Conservation (phyloP, 2,797 vertebrate species). For the Propithecus deckenii region DNA sequence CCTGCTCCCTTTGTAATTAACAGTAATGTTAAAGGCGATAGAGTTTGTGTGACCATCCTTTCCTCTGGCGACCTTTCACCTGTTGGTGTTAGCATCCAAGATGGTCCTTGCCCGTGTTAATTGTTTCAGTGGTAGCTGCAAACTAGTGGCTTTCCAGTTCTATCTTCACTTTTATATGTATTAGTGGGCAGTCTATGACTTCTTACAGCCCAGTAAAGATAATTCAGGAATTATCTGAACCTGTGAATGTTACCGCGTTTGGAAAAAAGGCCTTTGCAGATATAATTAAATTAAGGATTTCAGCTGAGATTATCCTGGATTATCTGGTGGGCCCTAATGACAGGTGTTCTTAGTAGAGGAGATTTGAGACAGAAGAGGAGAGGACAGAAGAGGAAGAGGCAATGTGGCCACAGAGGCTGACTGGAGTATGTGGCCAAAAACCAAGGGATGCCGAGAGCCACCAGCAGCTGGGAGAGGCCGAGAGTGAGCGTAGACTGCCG, state of each 20-base stretch:
- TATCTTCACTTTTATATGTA: neutral
- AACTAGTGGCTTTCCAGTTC: neutral
- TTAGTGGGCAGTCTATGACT: neutral
- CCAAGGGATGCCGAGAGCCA: neutral
- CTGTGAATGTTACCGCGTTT: neutral
- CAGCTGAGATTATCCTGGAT: neutral
- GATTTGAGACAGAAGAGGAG: neutral
- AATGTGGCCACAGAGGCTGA: rapidly evolving
- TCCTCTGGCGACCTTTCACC: neutral
- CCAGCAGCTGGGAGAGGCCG: neutral
- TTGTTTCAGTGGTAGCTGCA: neutral
- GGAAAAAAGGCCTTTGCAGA: neutral
- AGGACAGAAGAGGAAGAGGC: neutral
- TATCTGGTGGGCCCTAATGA: neutral
- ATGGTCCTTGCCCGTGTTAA: neutral
- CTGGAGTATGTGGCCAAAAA: neutral
- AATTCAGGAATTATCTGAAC: neutral
- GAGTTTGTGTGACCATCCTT: neutral
- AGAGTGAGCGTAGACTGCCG: neutral
- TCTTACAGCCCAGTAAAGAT: neutral
- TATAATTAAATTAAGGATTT: neutral
- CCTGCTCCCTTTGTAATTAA: neutral
- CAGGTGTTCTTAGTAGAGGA: neutral
- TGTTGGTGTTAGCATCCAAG: neutral
- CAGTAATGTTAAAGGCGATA: neutral